Evolutionary conservation across 1,140 invertebrate species (phyloP).

Genomic region (Panagrolaimus sp.): DNA sequence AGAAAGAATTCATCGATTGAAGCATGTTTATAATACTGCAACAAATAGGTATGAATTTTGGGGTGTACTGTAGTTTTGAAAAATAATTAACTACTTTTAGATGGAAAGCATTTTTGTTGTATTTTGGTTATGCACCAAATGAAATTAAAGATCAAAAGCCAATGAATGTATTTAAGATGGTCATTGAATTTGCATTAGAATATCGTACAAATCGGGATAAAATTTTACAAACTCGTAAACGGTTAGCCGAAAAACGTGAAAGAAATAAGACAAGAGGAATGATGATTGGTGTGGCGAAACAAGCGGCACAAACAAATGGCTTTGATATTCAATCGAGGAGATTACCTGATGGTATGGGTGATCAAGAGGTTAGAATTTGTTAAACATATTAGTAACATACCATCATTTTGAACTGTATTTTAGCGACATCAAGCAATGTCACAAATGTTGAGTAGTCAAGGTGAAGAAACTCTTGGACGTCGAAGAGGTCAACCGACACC

Average conservation of each 20-base stretch:
- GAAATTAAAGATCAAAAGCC: slow-evolving; percentile 80
- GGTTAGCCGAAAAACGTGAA: slow-evolving; percentile 70
- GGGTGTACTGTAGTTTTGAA: background rate
- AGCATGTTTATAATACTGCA: slow-evolving; percentile 80
- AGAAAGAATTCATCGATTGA: slow-evolving; percentile 87
- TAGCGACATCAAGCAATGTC: slow-evolving; percentile 58
- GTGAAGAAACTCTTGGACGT: slow-evolving; percentile 46
- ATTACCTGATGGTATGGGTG: slow-evolving; percentile 17
- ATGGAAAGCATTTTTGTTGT: slow-evolving; percentile 87
- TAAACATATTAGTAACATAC: no score
- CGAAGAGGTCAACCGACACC: slow-evolving; percentile 39
- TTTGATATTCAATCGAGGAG: background rate
- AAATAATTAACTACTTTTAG: slow-evolving; percentile 62
- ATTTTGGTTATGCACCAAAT: slow-evolving; percentile 77
- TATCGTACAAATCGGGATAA: slow-evolving; percentile 92
- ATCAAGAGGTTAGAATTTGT: slow-evolving; percentile 25
- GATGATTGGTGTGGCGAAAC: slow-evolving; percentile 70
- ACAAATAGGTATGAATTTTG: slow-evolving; percentile 71
- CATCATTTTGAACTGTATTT: slow-evolving; percentile 14
- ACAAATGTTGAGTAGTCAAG: slow-evolving; percentile 37
- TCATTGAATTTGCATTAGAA: slow-evolving; percentile 97
- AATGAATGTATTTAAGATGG: slow-evolving; percentile 81
- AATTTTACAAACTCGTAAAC: slow-evolving; percentile 87
- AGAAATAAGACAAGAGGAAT: slow-evolving; percentile 93
- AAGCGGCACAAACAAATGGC: background rate